Evolutionary conservation across 1,140 invertebrate species (phyloP), one percentile per base, ranked within the genome.

Genomic region (Octopus sinensis): DNA sequence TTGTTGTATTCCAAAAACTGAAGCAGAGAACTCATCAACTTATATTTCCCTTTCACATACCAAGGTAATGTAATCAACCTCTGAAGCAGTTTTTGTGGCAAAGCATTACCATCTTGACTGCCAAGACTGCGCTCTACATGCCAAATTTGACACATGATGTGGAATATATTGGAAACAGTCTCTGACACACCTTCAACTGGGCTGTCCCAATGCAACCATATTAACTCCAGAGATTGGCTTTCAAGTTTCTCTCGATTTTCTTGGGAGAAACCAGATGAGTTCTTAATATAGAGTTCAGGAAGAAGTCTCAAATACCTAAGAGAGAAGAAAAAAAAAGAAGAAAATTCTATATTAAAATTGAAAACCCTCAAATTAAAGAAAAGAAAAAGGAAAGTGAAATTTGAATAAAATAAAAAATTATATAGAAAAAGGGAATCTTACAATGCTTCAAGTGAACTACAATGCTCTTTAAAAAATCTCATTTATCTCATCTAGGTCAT

Each of bases 101-200:
- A 82, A 12, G 68, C 76, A 51, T 43, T 30, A 68, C 78, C 53
- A 73, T 80, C 76, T 9, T 12, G 30, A 68, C 62, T 12, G 62
- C 12, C 12, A 13, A 6, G 43, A 54, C 17, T 73, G 68, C 23
- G 53, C n/a, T 53, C 73, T 71, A 79, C 54, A 71, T 78, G n/a
- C 86, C 86, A 87, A 5, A 86, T 54, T 13, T 84, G 81, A 80
- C 88, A 82, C 80, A 89, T 52, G 1, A 6, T 52, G 68, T 80
- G 54, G 53, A 88, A 87, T 62, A 85, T 84, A 12, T 84, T 82
- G 10, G 80, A 79, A 5, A 84, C 85, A 84, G 80, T 82, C 79
- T 86, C 85, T 52, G 87, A 71, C 53, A 87, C 88, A 82, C 86
- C 87, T 79, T 87, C 87, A 51, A 89, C 86, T 51, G 88, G 88